A percentile compares a stretch with the other conserved stretches of the same genome.
Evolutionary conservation across 1,140 invertebrate genomes (phyloP).

Genomic region (Pygmarrhopalites habei): DNA sequence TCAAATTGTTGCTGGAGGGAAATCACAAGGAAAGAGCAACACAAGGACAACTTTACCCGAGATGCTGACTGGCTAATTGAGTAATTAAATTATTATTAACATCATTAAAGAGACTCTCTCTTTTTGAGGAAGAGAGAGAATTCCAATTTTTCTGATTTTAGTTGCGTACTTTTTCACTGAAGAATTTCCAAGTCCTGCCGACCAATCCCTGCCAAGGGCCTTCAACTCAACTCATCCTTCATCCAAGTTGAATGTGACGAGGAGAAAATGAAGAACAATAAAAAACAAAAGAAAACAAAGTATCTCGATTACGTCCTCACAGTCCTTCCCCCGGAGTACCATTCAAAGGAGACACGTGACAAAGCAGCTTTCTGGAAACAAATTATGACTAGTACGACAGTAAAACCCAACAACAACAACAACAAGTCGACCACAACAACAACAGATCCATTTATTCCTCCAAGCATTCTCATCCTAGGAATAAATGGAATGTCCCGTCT

Average conservation of each 20-base stretch:
- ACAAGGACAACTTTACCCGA: too few relatives aligned
- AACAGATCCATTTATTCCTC: too few relatives aligned
- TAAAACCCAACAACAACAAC: too few relatives aligned
- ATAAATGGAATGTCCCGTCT: not conserved
- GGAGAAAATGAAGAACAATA: conserved; percentile 3
- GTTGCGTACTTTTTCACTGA: too few relatives aligned
- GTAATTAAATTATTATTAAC: too few relatives aligned
- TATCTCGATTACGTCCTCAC: conserved; percentile 15
- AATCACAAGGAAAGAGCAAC: too few relatives aligned
- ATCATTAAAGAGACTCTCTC: too few relatives aligned
- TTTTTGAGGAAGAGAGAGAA: too few relatives aligned
- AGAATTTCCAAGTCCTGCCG: conserved; percentile 22
- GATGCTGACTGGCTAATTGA: too few relatives aligned
- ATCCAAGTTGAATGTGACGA: conserved; percentile 29
- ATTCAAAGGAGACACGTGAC: conserved; percentile 5
- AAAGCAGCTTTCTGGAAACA: conserved; percentile 23
- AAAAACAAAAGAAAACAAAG: not conserved
- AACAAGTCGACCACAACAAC: too few relatives aligned
- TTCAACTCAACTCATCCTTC: conserved; percentile 12
- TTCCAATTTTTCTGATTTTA: too few relatives aligned
- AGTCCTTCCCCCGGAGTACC: conserved; percentile 7
- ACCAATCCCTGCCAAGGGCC: conserved; percentile 13
- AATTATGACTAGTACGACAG: not conserved
- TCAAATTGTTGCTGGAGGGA: too few relatives aligned
- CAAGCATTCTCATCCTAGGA: conserved; percentile 45